Evolutionary conservation across 2,797 vertebrate genomes (phyloP).

Genomic region (Microctenopoma steveboyesi): DNA sequence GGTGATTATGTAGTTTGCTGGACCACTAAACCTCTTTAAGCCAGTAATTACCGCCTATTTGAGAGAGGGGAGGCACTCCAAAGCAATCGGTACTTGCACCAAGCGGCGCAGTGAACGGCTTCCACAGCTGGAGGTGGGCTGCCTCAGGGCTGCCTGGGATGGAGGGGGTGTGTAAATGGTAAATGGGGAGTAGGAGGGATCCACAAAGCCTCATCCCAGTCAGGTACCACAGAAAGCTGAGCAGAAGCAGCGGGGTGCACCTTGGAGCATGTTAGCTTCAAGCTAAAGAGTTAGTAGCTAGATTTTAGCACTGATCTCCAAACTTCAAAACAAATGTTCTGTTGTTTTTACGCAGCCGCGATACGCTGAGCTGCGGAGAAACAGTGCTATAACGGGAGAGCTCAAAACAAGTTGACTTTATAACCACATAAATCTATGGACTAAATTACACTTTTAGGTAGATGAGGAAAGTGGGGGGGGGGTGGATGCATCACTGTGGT

Average conservation of each 20-base stretch:
- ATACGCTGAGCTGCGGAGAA: slow-evolving; percentile 50
- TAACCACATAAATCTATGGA: slow-evolving; percentile 35
- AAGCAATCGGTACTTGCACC: slow-evolving; percentile 91
- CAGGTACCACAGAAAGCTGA: slow-evolving; percentile 79
- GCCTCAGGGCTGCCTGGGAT: slow-evolving; percentile 91
- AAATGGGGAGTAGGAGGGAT: slow-evolving; percentile 89
- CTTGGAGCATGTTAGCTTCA: slow-evolving; percentile 66
- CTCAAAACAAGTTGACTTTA: slow-evolving; percentile 42
- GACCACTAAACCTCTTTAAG: slow-evolving; percentile 99
- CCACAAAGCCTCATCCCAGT: slow-evolving; percentile 76
- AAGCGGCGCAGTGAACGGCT: slow-evolving; percentile 84
- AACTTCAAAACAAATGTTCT: slow-evolving; percentile 61
- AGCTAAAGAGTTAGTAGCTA: slow-evolving; percentile 73
- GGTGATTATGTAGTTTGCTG: slow-evolving; percentile 99
- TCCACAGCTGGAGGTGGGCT: slow-evolving; percentile 98
- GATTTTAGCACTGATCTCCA: slow-evolving; percentile 47
- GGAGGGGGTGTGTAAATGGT: slow-evolving; percentile 85
- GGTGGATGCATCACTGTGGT: slow-evolving; percentile 49
- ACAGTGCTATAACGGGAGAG: slow-evolving; percentile 44
- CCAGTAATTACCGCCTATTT: slow-evolving; percentile 99
- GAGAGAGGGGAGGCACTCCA: slow-evolving; percentile 98
- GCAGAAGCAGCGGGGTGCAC: slow-evolving; percentile 78
- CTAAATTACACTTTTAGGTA: slow-evolving; percentile 47
- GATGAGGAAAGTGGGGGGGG: slow-evolving; percentile 15
- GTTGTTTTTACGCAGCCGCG: slow-evolving; percentile 47